These are phyloP conservation scores for Ahaetulla prasina DNA, from an alignment of 2,113 vertebrate species.

Conservation along the genomic window DNA sequence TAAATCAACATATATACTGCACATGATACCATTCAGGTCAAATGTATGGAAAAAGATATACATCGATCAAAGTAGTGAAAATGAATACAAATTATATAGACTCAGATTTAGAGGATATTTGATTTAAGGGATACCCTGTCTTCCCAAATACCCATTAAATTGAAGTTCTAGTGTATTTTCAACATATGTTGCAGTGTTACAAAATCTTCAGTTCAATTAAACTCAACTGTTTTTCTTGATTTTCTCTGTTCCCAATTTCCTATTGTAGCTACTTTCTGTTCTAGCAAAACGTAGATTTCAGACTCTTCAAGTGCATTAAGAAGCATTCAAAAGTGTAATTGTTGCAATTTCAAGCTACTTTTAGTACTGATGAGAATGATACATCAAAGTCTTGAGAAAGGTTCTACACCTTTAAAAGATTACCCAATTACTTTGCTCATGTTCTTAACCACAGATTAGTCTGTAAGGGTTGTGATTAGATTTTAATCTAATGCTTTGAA, in stretches of 20 bases:
- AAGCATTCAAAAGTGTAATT: not conserved
- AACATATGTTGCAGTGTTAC: not conserved
- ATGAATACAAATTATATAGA: not conserved
- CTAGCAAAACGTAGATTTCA: not conserved
- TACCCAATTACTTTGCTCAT: not conserved
- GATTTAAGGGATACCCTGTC: not conserved
- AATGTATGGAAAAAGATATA: not conserved
- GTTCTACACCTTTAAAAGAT: not conserved
- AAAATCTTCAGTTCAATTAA: not conserved
- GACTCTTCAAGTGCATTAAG: not conserved
- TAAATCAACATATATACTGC: not conserved
- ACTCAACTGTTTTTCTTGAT: not conserved
- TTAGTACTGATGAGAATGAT: not conserved
- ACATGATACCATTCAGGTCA: not conserved
- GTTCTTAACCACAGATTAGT: not conserved
- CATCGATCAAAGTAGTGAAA: not conserved
- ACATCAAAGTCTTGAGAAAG: not conserved
- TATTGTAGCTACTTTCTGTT: not conserved
- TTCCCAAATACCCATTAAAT: not conserved
- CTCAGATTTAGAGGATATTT: not conserved
- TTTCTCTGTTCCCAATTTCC: not conserved
- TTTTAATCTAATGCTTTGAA: not conserved
- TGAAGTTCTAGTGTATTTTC: not conserved
- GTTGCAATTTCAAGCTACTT: not conserved
- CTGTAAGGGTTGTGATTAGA: not conserved